Evolutionary conservation across 1,140 invertebrate genomes (phyloP).

Genomic region (Eurytemora carolleeae): DNA sequence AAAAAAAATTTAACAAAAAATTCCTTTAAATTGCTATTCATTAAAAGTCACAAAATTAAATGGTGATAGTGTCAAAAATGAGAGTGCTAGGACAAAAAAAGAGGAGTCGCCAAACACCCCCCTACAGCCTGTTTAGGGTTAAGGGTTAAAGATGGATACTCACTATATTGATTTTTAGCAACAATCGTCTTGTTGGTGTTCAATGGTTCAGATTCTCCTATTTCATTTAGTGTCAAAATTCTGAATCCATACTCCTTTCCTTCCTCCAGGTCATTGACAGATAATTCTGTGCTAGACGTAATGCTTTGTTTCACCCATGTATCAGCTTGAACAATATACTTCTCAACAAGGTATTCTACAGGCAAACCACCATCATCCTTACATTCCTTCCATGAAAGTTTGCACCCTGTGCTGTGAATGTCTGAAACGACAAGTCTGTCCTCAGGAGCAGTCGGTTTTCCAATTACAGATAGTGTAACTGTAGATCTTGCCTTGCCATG

Average conservation of each 20-base stretch:
- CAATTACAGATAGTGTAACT: constrained; percentile 72
- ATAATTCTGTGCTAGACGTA: constrained; percentile 54
- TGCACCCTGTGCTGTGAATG: constrained; percentile 81
- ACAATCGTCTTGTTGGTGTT: constrained; percentile 73
- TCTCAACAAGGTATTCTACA: constrained; percentile 88
- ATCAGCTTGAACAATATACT: constrained; percentile 81
- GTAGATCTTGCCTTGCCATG: constrained; percentile 81
- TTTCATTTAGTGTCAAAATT: constrained; percentile 86
- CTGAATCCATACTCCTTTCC: constrained; percentile 96
- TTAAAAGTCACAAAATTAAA: too few relatives aligned
- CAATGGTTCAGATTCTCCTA: constrained; percentile 86
- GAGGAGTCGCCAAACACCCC: too few relatives aligned
- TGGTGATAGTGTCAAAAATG: too few relatives aligned
- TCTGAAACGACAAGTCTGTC: constrained; percentile 88
- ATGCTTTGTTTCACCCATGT: constrained; percentile 53
- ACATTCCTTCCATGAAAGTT: constrained; percentile 87
- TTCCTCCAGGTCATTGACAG: constrained; percentile 63
- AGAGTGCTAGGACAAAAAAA: too few relatives aligned
- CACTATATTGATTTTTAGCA: constrained; percentile 91
- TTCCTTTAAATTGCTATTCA: too few relatives aligned
- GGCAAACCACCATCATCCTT: constrained; percentile 93
- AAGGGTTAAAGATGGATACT: too few relatives aligned
- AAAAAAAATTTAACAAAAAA: too few relatives aligned
- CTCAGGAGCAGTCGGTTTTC: constrained; percentile 75
- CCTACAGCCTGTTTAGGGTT: too few relatives aligned